phyloP scores from a whole-genome alignment of 1,140 invertebrate genomes.

The Limonius californicus region DNA sequence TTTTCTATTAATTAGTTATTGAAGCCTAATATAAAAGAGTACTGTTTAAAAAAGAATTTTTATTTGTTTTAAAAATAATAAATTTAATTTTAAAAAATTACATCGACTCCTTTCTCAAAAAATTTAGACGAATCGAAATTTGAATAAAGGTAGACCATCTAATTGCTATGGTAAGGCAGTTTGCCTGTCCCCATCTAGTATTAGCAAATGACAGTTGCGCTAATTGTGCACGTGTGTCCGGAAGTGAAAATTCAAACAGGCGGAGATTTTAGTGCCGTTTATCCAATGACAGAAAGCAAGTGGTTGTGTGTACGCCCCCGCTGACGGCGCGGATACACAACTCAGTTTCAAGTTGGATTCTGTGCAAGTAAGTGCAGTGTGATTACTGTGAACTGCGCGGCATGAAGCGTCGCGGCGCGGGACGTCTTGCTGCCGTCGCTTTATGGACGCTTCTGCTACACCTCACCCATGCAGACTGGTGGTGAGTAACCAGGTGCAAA shows the following conservation, averaged over 20 bases:
- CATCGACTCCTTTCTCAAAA: too few species aligned
- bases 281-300: constrained; percentile 8
- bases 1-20: too few species aligned
- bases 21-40: too few species aligned
- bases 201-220: constrained; percentile 3
- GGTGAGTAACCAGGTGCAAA: constrained; percentile 34
- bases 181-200: too few species aligned
- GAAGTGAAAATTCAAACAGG: constrained; percentile 11
- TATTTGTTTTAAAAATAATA: too few species aligned
- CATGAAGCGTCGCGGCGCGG: constrained; percentile 41
- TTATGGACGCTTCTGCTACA: constrained; percentile 39
- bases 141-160: too few species aligned
- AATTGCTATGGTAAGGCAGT: too few species aligned
- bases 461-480: constrained; percentile 38
- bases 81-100: too few species aligned
- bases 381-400: constrained; percentile 24
- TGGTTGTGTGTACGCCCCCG: constrained; percentile 6
- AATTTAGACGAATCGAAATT: too few species aligned
- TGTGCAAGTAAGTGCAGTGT: constrained; percentile 10
- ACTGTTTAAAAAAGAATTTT: too few species aligned
- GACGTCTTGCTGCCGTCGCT: constrained; percentile 36
- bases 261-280: constrained; percentile 7
- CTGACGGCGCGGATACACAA: constrained; percentile 11
- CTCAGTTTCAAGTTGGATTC: constrained; percentile 8
- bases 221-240: constrained; percentile 11